Percentiles rank a stretch among this genome's conserved stretches.
These are phyloP conservation scores for Crotalus adamanteus DNA, from an alignment of 2,797 vertebrate genomes.

Conservation along the genomic window DNA sequence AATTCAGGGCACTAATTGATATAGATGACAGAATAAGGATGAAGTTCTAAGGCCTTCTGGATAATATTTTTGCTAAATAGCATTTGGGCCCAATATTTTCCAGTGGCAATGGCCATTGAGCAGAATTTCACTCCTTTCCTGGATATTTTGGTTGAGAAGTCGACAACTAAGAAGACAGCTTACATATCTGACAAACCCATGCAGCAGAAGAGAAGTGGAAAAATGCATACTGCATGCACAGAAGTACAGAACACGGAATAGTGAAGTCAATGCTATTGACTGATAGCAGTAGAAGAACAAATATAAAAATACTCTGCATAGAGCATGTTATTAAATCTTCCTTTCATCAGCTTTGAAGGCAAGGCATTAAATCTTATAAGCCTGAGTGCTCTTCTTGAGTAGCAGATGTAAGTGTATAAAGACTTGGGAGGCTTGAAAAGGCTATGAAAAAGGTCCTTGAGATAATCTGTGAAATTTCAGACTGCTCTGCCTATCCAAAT, in stretches of 20 bases:
- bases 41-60: neutral
- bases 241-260: neutral
- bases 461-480: neutral
- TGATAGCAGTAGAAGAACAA: neutral
- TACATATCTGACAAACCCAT: neutral
- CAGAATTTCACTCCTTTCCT: neutral
- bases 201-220: neutral
- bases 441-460: neutral
- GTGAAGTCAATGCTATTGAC: neutral
- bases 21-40: neutral
- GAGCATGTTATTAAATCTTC: neutral
- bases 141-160: neutral
- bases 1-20: neutral
- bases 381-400: neutral
- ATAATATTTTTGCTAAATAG: neutral
- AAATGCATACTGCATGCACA: neutral
- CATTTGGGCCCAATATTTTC: neutral
- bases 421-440: neutral
- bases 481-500: neutral
- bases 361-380: neutral
- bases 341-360: neutral
- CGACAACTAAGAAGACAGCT: neutral
- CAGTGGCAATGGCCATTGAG: neutral
- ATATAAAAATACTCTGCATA: neutral
- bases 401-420: neutral